These are phyloP conservation scores for Anastatus disparis DNA, from an alignment of 1,140 invertebrate species.

Conservation along the genomic window DNA sequence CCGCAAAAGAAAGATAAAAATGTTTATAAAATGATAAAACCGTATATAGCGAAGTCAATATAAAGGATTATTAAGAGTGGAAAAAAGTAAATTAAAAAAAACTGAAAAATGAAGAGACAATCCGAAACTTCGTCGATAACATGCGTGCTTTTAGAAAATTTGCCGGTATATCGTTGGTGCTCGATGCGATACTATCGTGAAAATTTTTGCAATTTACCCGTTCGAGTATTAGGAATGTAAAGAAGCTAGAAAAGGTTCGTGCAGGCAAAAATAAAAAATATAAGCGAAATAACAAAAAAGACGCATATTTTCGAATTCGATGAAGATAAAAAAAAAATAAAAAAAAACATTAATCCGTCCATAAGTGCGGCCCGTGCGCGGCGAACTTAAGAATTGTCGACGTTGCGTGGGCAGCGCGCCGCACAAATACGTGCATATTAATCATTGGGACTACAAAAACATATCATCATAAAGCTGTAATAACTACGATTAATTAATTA, in stretches of 20 bases:
- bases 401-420: constrained; percentile 32
- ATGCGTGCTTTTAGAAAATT: not conserved
- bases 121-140: constrained; percentile 64
- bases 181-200: too few species aligned
- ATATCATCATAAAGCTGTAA: constrained; percentile 63
- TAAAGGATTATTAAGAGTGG: too few species aligned
- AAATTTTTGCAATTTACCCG: too few species aligned
- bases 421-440: constrained; percentile 67
- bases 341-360: constrained; percentile 64
- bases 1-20: too few species aligned
- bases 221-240: too few species aligned
- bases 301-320: too few species aligned
- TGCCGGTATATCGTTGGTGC: constrained; percentile 20
- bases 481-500: constrained; percentile 41
- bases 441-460: constrained; percentile 69
- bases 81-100: constrained; percentile 35
- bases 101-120: constrained; percentile 55
- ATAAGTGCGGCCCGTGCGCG: constrained; percentile 61
- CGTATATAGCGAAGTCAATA: too few species aligned
- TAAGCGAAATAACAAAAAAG: constrained; percentile 49
- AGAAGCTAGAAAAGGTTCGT: too few species aligned
- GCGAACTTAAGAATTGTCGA: constrained; percentile 52
- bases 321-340: constrained; percentile 14
- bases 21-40: too few species aligned
- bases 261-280: too few species aligned